Percentiles rank a stretch among this genome's conserved stretches.
Conservation (phyloP, 2,113 vertebrate species). For the Notothenia coriiceps region DNA sequence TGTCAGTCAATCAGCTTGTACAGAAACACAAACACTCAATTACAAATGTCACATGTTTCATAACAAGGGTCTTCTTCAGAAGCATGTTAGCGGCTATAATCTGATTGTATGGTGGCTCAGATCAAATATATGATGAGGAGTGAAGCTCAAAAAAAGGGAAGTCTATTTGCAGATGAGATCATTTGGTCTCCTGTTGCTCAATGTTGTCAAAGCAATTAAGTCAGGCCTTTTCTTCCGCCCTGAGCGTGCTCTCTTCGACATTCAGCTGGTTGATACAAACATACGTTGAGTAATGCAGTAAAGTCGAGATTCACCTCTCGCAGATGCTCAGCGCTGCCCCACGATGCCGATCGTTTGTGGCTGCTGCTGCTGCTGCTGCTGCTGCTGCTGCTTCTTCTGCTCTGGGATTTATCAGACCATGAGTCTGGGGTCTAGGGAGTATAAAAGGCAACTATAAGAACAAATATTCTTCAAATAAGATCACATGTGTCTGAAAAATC, state of each 20-base stretch:
- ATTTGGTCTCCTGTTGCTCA: constrained; percentile 50
- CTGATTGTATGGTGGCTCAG: neutral
- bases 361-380: constrained; percentile 65
- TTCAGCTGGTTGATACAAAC: neutral
- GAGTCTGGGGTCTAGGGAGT: constrained; percentile 87
- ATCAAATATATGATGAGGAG: neutral
- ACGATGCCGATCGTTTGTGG: constrained; percentile 91
- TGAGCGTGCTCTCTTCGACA: neutral
- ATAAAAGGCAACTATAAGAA: constrained; percentile 36
- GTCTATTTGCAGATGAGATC: constrained; percentile 40
- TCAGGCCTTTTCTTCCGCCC: neutral
- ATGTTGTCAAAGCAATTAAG: constrained; percentile 25
- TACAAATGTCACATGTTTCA: neutral
- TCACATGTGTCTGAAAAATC: neutral
- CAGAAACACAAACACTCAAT: neutral
- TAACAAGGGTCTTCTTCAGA: neutral
- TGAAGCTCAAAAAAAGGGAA: constrained; percentile 22
- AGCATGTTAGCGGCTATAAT: neutral
- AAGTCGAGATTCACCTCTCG: constrained; percentile 82
- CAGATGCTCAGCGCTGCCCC: constrained; percentile 89
- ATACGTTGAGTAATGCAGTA: neutral
- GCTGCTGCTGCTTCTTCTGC: constrained; percentile 67
- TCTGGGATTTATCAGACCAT: constrained; percentile 84
- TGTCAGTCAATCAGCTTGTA: constrained; percentile 29
- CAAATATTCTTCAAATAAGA: neutral